These are phyloP conservation scores for Nemurella pictetii DNA, from an alignment of 2,888 invertebrate species.

Conservation along the genomic window DNA sequence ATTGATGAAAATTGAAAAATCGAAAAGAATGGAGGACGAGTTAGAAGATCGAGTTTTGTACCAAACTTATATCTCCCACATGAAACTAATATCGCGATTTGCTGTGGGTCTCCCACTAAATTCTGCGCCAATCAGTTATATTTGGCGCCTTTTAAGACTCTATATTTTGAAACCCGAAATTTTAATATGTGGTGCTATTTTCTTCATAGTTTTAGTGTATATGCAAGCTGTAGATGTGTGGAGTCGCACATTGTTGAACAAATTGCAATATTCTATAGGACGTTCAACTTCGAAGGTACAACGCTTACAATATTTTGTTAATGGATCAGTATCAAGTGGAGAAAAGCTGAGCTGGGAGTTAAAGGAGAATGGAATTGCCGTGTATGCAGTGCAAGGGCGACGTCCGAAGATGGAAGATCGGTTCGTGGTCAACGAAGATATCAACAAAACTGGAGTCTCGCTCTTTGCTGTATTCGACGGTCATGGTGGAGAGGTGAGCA, in stretches of 20 bases:
- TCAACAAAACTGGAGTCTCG: conserved; percentile 82
- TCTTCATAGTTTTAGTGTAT: conserved; percentile 75
- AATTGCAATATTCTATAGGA: conserved; percentile 68
- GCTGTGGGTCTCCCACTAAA: conserved; percentile 78
- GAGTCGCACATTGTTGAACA: conserved; percentile 74
- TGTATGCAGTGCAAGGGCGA: conserved; percentile 88
- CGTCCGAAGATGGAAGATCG: conserved; percentile 93
- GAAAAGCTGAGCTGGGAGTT: conserved; percentile 72
- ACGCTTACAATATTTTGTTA: conserved; percentile 42
- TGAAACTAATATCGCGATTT: conserved; percentile 81
- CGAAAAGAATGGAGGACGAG: conserved; percentile 81
- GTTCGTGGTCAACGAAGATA: conserved; percentile 84
- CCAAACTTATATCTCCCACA: conserved; percentile 83
- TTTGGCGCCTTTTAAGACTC: conserved; percentile 77
- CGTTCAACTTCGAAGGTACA: conserved; percentile 60
- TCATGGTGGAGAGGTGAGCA: conserved; percentile 81
- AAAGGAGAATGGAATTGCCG: conserved; percentile 74
- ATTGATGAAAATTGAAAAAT: neutral
- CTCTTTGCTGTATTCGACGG: conserved; percentile 94
- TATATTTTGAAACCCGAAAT: conserved; percentile 82
- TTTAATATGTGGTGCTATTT: conserved; percentile 68
- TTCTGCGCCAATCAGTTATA: conserved; percentile 68
- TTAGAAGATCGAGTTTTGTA: conserved; percentile 85
- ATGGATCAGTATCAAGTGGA: conserved; percentile 39
- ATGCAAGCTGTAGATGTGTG: conserved; percentile 82